A percentile compares a stretch with the other conserved stretches of the same genome.
These are phyloP conservation scores for Andrena dorsata DNA, from an alignment of 2,888 invertebrate genomes.

Conservation along the genomic window DNA sequence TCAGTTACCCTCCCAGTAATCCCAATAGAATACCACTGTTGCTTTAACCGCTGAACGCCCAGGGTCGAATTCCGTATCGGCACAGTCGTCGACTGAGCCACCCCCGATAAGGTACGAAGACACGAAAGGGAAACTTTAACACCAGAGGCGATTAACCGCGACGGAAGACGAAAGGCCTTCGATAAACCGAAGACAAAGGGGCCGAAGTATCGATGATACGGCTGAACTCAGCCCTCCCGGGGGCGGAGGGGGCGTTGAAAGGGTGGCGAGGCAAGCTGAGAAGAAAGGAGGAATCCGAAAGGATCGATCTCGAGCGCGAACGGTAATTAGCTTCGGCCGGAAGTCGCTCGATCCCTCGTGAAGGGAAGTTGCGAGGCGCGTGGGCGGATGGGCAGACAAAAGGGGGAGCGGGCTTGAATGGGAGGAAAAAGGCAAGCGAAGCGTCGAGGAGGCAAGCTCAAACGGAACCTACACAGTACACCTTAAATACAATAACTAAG, in stretches of 20 bases:
- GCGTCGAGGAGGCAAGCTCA: neutral
- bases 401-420: neutral
- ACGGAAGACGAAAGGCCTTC: neutral
- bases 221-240: constrained; percentile 1
- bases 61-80: too few species aligned
- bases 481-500: too few species aligned
- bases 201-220: constrained; percentile 20
- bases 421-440: neutral
- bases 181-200: constrained; percentile 13
- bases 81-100: too few species aligned
- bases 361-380: constrained; percentile 15
- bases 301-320: constrained; percentile 25
- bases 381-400: neutral
- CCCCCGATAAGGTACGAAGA: too few species aligned
- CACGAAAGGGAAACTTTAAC: neutral
- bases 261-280: constrained; percentile 22
- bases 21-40: too few species aligned
- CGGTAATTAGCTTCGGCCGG: constrained; percentile 32
- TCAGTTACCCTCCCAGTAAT: too few species aligned
- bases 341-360: constrained; percentile 24
- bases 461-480: neutral
- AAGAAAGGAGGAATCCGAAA: constrained; percentile 18
- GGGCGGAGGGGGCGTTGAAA: too few species aligned
- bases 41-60: too few species aligned
- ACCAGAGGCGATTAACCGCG: neutral